Conservation (phyloP, 2,113 vertebrate species). For the Pedionomus torquatus region DNA sequence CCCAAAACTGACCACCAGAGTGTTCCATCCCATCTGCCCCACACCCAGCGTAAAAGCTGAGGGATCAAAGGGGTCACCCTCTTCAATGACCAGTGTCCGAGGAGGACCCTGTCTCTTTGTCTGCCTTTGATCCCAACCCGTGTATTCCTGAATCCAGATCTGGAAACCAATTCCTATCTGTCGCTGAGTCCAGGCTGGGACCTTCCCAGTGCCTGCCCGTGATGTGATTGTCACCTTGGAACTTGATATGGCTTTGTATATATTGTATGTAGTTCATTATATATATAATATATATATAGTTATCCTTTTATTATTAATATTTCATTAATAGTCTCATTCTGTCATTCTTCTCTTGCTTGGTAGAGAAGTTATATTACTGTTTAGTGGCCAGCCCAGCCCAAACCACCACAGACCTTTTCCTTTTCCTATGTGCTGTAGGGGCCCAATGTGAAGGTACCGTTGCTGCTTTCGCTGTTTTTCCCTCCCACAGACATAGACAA, state of each 20-base stretch:
- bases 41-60: neutral
- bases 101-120: neutral
- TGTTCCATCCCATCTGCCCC: neutral
- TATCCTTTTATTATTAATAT: too few species aligned
- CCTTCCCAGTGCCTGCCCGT: neutral
- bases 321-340: neutral
- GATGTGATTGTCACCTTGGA: neutral
- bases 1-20: neutral
- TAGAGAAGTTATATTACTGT: neutral
- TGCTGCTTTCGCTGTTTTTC: too few species aligned
- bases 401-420: neutral
- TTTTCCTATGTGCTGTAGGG: accelerated
- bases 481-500: too few species aligned
- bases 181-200: neutral
- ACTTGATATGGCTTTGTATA: neutral
- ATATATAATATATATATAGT: too few species aligned
- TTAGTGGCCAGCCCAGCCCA: neutral
- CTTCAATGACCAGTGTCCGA: neutral
- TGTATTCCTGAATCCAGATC: neutral
- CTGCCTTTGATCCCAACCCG: neutral
- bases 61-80: neutral
- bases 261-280: too few species aligned
- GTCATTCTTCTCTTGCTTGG: neutral
- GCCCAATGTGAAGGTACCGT: neutral
- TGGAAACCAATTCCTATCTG: neutral